Evolutionary conservation across 2,797 vertebrate genomes (phyloP), one percentile per base, ranked within the genome.

Genomic region (Alectoris magna): DNA sequence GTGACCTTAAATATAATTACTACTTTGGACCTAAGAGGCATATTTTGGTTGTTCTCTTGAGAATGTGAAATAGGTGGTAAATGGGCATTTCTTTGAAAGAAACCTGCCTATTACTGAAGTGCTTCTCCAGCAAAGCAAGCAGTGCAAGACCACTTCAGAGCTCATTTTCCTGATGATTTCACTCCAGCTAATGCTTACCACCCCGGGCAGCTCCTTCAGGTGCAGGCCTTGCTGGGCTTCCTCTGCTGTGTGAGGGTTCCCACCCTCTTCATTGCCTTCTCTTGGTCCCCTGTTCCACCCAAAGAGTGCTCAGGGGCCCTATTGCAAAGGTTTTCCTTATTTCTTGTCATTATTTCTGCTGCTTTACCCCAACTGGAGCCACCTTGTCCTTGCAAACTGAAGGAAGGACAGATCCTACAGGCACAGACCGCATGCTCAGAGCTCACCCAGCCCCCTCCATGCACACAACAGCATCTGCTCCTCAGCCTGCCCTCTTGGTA

Each of bases 1-100:
- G 38, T 92, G 88, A 92, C 90, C 90, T 95, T 92, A 87, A 77
- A 58, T 48, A 11, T 87, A 76, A 91, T 70, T 70, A 90, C 66
- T 27, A 67, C 78, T 81, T 90, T 59, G 89, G 83, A 44, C 62
- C 31, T 38, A 19, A 48, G 83, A 77, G 48, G 38, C 38, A 1
- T 22, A 10, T 58, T 89, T 82, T 23, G 14, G 62, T 31, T 74
- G 51, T 34, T 60, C 67, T 69, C 48, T 14, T 1, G 17, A 74
- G 71, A 76, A 39, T 1, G 2, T 8, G 38, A 46, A 39, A 66
- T 18, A 67, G 58, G 75, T 67, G 58, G 58, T 29, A 84, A 87
- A 69, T 10, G 69, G 81, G 36, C 69, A 70, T 43, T 66, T 87
- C 64, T 72, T 22, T 34, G 63, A 43, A 67, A 38, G 19, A 77